Evolutionary conservation across 2,113 vertebrate species (phyloP).

Genomic region (Istiophorus platypterus): DNA sequence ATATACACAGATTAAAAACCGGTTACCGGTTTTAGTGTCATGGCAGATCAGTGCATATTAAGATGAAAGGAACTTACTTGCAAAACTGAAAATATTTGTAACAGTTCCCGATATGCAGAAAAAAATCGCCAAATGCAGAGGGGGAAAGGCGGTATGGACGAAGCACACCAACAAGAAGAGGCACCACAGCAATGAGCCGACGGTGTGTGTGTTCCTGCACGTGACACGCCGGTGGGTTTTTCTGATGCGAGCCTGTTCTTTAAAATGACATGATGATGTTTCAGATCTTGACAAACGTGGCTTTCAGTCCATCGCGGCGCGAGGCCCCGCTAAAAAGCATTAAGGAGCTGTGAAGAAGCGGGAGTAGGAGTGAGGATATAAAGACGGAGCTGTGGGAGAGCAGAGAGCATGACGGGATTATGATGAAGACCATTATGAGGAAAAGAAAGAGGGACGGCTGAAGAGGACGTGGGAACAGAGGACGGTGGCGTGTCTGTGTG

Average conservation of each 20-base stretch:
- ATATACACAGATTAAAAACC: not conserved
- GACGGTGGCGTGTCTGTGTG: not conserved
- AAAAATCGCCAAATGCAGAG: not conserved
- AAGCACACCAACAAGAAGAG: not conserved
- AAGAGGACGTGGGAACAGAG: slow-evolving; percentile 12
- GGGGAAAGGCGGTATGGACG: too few relatives aligned
- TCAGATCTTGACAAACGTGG: slow-evolving; percentile 32
- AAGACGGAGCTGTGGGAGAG: slow-evolving; percentile 55
- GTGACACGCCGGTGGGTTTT: slow-evolving; percentile 32
- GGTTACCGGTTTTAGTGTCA: too few relatives aligned
- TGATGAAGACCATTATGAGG: slow-evolving; percentile 55
- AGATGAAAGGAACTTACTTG: not conserved
- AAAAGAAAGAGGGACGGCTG: slow-evolving; percentile 28
- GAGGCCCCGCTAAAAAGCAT: slow-evolving; percentile 17
- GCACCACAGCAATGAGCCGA: not conserved
- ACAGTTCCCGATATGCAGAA: not conserved
- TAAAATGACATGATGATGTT: slow-evolving; percentile 28
- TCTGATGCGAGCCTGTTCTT: slow-evolving; percentile 9
- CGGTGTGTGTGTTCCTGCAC: not conserved
- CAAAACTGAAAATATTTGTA: too few relatives aligned
- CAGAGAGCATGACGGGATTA: slow-evolving; percentile 44
- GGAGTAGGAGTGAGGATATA: slow-evolving; percentile 33
- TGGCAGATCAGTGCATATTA: too few relatives aligned
- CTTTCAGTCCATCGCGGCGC: slow-evolving; percentile 15
- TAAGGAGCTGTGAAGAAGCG: slow-evolving; percentile 27